Conservation (phyloP, 2,888 invertebrate species). For the Oxystoma pomonae region DNA sequence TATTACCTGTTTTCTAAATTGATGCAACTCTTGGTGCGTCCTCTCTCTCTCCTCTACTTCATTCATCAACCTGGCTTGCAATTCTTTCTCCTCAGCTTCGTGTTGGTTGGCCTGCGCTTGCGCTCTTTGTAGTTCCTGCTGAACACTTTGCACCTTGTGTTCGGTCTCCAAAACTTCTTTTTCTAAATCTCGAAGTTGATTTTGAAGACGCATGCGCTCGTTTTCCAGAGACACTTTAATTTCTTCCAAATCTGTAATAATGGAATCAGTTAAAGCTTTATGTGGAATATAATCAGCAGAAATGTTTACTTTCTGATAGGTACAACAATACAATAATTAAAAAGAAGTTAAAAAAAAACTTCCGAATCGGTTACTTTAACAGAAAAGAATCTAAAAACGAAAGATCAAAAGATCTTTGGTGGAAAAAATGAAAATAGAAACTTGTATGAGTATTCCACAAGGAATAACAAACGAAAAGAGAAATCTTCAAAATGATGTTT, state of each 20-base stretch:
- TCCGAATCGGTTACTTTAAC: too few species aligned
- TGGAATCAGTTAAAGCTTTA: too few species aligned
- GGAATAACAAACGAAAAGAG: too few species aligned
- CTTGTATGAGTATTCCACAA: too few species aligned
- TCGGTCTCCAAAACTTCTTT: conserved; percentile 66
- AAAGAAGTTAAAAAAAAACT: too few species aligned
- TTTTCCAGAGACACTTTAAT: conserved; percentile 68
- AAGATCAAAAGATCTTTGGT: too few species aligned
- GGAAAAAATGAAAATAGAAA: not conserved
- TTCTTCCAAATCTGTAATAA: conserved; percentile 65
- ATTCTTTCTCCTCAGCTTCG: conserved; percentile 71
- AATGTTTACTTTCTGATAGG: too few species aligned
- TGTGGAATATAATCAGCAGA: too few species aligned
- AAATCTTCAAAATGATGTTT: too few species aligned
- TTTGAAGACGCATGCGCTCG: conserved; percentile 70
- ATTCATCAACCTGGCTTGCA: conserved; percentile 60
- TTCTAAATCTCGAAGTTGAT: conserved; percentile 67
- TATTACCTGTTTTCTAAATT: conserved; percentile 66
- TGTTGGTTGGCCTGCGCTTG: conserved; percentile 65
- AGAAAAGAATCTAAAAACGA: too few species aligned
- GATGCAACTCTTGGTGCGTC: conserved; percentile 66
- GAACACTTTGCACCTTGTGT: conserved; percentile 64
- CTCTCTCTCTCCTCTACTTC: conserved; percentile 78
- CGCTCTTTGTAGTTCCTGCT: conserved; percentile 65
- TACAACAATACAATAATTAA: too few species aligned